These are phyloP conservation scores for Labroides dimidiatus DNA, from an alignment of 2,797 vertebrate species.

Conservation along the genomic window DNA sequence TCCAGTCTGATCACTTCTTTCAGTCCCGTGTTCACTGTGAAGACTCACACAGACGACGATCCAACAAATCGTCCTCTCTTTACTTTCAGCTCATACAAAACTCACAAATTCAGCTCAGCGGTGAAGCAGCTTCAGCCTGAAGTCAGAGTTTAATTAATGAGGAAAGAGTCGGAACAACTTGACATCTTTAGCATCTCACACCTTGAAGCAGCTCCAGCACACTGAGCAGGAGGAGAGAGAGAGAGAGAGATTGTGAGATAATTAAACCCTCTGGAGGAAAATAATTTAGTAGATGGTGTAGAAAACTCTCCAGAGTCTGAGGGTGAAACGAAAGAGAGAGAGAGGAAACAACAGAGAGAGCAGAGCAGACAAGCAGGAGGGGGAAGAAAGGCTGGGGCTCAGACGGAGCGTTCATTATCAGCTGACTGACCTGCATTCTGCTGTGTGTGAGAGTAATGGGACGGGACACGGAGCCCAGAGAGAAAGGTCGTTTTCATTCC, in stretches of 20 bases:
- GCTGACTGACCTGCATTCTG: slow-evolving; percentile 75
- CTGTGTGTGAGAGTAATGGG: slow-evolving; percentile 77
- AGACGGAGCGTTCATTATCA: slow-evolving; percentile 80
- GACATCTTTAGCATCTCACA: slow-evolving; percentile 34
- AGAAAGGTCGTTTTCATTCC: slow-evolving; percentile 66
- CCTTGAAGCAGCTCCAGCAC: slow-evolving; percentile 17
- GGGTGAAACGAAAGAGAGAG: slow-evolving; percentile 33
- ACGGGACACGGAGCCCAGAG: slow-evolving; percentile 73
- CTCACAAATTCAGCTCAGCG: slow-evolving; percentile 3
- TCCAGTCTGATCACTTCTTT: slow-evolving; percentile 47
- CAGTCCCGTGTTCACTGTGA: slow-evolving; percentile 11
- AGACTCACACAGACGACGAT: slow-evolving; percentile 29
- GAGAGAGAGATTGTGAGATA: slow-evolving; percentile 30
- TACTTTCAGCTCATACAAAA: slow-evolving; percentile 32
- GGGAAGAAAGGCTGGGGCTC: slow-evolving; percentile 65
- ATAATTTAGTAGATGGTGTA: slow-evolving; percentile 5
- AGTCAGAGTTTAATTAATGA: slow-evolving; percentile 41
- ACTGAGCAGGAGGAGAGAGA: slow-evolving; percentile 17
- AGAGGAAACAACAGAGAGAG: slow-evolving; percentile 29
- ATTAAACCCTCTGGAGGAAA: slow-evolving; percentile 49
- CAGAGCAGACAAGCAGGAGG: slow-evolving; percentile 49
- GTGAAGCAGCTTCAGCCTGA: background rate
- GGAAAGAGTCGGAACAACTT: slow-evolving; percentile 19
- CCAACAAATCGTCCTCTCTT: slow-evolving; percentile 17
- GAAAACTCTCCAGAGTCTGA: slow-evolving; percentile 17